Evolutionary conservation across 2,113 vertebrate genomes (phyloP), one percentile per base, ranked within the genome.

Genomic region (Sprattus sprattus): DNA sequence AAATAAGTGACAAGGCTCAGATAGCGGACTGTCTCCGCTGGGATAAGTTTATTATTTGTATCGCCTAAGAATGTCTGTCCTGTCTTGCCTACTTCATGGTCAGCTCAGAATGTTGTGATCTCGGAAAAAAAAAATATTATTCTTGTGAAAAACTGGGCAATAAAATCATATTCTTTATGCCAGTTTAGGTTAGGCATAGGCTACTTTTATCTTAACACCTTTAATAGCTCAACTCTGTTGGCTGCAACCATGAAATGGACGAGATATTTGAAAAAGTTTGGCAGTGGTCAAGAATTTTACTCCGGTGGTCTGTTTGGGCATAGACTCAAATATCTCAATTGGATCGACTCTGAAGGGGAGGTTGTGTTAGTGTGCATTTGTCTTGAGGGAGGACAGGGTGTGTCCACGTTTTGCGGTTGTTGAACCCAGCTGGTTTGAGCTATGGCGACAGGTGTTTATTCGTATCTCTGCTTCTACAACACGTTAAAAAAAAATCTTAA

Each of bases 261-360:
- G 28, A 78, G 28, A 78, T 78, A 78, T 78, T 78, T 78, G 71
- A 78, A 39, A 78, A 78, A 78, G 32, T 78, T 78, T 78, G 71
- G 71, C 71, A 78, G 28, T 32, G 3, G 28, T 0, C 15, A 39
- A 39, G 71, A 78, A 39, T 39, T 78, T 78, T 78, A 78, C 71
- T 78, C 28, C 71, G 81, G 86, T 82, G 47, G 64, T 46, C 64
- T 84, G 88, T 88, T 85, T 52, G 86, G 91, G 91, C 91, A 82
- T 20, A 0, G 83, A 44, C 85, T 89, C 91, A 93, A 93, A 90
- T 57, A 92, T 91, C 90, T 92, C 90, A 84, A 75, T 67, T 47
- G 83, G 87, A n/a, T 67, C 80, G 32, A 88, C 83, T 44, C 86
- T 88, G 84, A 81, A 57, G 84, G 15, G 86, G 80, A 88, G 81